A percentile compares a stretch with the other conserved stretches of the same genome.
Evolutionary conservation across 2,888 invertebrate genomes (phyloP).

Genomic region (Notodonta ziczac): DNA sequence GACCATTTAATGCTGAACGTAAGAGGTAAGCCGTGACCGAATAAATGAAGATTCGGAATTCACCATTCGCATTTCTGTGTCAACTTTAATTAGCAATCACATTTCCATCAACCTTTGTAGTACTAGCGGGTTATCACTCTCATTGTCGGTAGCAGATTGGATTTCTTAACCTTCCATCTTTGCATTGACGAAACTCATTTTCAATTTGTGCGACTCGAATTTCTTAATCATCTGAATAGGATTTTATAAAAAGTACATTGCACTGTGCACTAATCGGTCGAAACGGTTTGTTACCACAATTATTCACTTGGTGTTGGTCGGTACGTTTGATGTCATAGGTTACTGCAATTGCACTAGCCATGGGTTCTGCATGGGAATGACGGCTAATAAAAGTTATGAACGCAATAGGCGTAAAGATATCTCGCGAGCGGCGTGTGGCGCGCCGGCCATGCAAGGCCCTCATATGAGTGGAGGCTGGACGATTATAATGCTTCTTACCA

Average conservation of each 20-base stretch:
- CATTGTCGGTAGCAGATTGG: conserved; percentile 70
- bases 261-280: conserved; percentile 49
- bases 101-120: conserved; percentile 76
- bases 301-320: conserved; percentile 31
- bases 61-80: conserved; percentile 80
- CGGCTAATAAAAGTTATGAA: conserved; percentile 58
- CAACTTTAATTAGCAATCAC: conserved; percentile 83
- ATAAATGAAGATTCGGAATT: conserved; percentile 82
- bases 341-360: conserved; percentile 49
- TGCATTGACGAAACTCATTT: conserved; percentile 60
- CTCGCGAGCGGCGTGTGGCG: conserved; percentile 14
- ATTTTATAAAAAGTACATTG: conserved; percentile 34
- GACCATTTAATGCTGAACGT: conserved; percentile 82
- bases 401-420: conserved; percentile 60
- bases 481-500: conserved; percentile 17
- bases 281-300: conserved; percentile 36
- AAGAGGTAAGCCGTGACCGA: conserved; percentile 79
- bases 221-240: conserved; percentile 54
- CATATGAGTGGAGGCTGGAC: conserved; percentile 14
- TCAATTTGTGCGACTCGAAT: conserved; percentile 60
- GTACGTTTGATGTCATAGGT: conserved; percentile 55
- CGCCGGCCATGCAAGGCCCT: background rate
- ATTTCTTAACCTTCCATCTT: conserved; percentile 71
- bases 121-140: conserved; percentile 70
- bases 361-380: conserved; percentile 37